phyloP scores from a whole-genome alignment of 2,797 vertebrate genomes.

The Notolepis coatsorum region DNA sequence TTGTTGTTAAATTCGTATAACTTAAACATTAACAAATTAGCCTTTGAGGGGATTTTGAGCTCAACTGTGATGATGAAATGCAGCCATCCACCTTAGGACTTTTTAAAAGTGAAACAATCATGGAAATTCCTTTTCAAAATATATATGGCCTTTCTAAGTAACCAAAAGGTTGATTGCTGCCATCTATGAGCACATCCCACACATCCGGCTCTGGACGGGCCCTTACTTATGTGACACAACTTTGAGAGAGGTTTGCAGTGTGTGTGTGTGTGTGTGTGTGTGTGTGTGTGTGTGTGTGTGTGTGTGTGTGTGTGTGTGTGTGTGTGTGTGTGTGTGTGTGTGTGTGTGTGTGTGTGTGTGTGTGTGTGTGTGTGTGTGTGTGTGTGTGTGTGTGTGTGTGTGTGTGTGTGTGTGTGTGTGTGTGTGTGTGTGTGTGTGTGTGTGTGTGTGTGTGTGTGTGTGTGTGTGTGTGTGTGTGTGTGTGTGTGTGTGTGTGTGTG shows the following conservation, averaged over 20 bases:
- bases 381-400: too few species aligned
- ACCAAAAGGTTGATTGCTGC: not conserved
- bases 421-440: too few species aligned
- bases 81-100: not conserved
- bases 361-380: too few species aligned
- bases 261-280: not conserved
- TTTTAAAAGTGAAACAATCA: not conserved
- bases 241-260: constrained; percentile 10
- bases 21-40: constrained; percentile 54
- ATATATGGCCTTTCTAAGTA: not conserved
- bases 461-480: too few species aligned
- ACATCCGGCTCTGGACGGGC: constrained; percentile 3
- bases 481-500: too few species aligned
- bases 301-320: too few species aligned
- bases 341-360: too few species aligned
- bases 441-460: too few species aligned
- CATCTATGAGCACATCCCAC: constrained; percentile 1
- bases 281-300: not conserved
- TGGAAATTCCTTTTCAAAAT: not conserved
- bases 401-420: too few species aligned
- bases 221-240: not conserved
- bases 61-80: not conserved
- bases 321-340: too few species aligned
- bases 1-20: constrained; percentile 41
- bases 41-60: constrained; percentile 19